These are phyloP conservation scores for Aphelinus atriplicis DNA, from an alignment of 1,140 invertebrate species.

Conservation along the genomic window DNA sequence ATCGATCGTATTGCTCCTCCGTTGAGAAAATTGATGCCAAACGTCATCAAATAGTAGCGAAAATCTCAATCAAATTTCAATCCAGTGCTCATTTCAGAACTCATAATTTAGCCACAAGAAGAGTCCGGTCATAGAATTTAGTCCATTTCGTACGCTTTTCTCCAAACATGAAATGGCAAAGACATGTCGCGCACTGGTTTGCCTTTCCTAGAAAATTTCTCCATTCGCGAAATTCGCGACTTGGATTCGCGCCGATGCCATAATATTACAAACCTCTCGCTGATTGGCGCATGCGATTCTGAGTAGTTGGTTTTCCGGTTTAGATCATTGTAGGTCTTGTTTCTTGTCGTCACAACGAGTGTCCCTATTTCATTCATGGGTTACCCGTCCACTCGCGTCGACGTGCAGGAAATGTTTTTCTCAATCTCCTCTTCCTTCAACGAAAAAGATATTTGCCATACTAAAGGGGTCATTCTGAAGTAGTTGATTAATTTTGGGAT, in stretches of 20 bases:
- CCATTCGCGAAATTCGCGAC: not conserved
- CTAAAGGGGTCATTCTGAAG: constrained; percentile 38
- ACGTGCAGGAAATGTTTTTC: constrained; percentile 63
- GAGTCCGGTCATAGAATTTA: constrained; percentile 42
- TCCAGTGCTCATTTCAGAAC: constrained; percentile 14
- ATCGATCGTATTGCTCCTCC: constrained; percentile 31
- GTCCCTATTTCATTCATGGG: constrained; percentile 42
- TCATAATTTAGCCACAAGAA: constrained; percentile 35
- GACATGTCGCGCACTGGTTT: constrained; percentile 1
- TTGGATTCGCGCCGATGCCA: not conserved
- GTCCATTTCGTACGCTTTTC: constrained; percentile 1
- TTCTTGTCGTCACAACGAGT: constrained; percentile 36
- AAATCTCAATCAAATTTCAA: constrained; percentile 28
- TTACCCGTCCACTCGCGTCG: constrained; percentile 59
- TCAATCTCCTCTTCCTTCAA: constrained; percentile 43
- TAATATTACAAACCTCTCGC: constrained; percentile 34
- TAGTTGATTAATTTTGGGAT: constrained; percentile 41
- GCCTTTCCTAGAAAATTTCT: not conserved
- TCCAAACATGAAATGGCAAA: constrained; percentile 9
- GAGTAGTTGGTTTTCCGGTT: constrained; percentile 39
- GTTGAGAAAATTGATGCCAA: constrained; percentile 35
- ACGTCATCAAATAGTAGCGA: constrained; percentile 35
- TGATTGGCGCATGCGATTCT: constrained; percentile 43
- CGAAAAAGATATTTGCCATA: constrained; percentile 42
- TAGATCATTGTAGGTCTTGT: constrained; percentile 34